Conservation (phyloP, 1,140 invertebrate genomes). For the Hycleus phaleratus region DNA sequence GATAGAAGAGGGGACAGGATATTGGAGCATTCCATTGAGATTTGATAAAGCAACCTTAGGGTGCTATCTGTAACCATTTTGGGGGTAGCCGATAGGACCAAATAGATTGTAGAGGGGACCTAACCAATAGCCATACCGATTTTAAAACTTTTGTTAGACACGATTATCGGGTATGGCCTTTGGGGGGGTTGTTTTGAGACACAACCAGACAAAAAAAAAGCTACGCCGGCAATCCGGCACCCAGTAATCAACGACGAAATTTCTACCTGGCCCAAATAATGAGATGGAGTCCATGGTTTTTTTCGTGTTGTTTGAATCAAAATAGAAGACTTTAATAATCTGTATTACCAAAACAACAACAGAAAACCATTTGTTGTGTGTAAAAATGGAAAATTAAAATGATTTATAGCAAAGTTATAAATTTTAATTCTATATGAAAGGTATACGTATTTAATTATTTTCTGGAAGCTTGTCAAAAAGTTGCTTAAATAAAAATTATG, state of each 20-base stretch:
- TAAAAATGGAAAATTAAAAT: background rate
- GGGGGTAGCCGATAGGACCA: slow-evolving; percentile 27
- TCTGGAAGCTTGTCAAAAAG: slow-evolving; percentile 22
- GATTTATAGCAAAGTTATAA: slow-evolving; percentile 3
- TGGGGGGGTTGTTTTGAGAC: slow-evolving; percentile 5
- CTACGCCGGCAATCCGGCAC: background rate
- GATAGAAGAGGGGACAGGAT: slow-evolving; percentile 18
- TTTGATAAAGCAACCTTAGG: slow-evolving; percentile 23
- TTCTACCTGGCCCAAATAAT: slow-evolving; percentile 11
- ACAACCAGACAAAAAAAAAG: background rate
- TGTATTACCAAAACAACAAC: too few relatives aligned
- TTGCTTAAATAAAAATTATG: slow-evolving; percentile 6
- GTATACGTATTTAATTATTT: slow-evolving; percentile 18
- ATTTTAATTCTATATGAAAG: slow-evolving; percentile 13
- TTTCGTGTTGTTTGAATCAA: too few relatives aligned
- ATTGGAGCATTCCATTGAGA: slow-evolving; percentile 21
- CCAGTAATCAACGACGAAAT: slow-evolving; percentile 2
- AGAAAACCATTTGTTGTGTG: background rate
- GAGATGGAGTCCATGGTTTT: too few relatives aligned
- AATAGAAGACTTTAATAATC: too few relatives aligned
- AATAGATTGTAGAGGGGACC: slow-evolving; percentile 18
- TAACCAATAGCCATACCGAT: slow-evolving; percentile 26
- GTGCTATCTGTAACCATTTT: slow-evolving; percentile 24
- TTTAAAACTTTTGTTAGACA: slow-evolving; percentile 26
- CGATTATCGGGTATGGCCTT: slow-evolving; percentile 11